These are phyloP conservation scores for Pithys albifrons DNA, from an alignment of 2,113 vertebrate genomes.

Conservation along the genomic window DNA sequence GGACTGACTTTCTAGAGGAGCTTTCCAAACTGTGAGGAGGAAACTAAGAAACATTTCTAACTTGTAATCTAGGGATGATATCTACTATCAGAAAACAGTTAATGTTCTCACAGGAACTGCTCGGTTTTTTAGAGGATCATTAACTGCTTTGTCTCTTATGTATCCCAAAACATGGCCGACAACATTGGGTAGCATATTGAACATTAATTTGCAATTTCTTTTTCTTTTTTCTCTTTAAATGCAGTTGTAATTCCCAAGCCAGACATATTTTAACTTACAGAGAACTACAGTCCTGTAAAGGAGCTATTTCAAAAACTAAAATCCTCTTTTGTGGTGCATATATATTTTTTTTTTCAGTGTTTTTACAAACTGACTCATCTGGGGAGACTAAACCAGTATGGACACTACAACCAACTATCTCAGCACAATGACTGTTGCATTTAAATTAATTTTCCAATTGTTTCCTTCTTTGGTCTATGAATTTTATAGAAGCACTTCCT, in stretches of 20 bases:
- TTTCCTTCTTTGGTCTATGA: neutral
- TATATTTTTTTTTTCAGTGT: neutral
- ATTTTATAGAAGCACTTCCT: neutral
- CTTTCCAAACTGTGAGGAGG: neutral
- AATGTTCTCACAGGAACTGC: neutral
- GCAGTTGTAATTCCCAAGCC: neutral
- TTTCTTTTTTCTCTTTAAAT: neutral
- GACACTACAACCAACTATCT: neutral
- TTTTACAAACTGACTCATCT: neutral
- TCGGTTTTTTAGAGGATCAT: neutral
- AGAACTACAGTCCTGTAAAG: neutral
- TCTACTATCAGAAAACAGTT: neutral
- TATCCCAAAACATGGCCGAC: neutral
- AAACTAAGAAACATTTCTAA: neutral
- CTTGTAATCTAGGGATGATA: neutral
- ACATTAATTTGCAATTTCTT: neutral
- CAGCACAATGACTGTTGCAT: neutral
- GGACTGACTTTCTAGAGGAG: neutral
- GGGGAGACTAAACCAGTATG: neutral
- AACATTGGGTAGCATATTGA: neutral
- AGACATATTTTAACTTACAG: neutral
- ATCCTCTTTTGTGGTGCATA: neutral
- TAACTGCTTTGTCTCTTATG: neutral
- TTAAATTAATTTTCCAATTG: neutral
- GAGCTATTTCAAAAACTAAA: neutral